phyloP scores from a whole-genome alignment of 2,888 invertebrate species.

The Brachyopa scutellaris region DNA sequence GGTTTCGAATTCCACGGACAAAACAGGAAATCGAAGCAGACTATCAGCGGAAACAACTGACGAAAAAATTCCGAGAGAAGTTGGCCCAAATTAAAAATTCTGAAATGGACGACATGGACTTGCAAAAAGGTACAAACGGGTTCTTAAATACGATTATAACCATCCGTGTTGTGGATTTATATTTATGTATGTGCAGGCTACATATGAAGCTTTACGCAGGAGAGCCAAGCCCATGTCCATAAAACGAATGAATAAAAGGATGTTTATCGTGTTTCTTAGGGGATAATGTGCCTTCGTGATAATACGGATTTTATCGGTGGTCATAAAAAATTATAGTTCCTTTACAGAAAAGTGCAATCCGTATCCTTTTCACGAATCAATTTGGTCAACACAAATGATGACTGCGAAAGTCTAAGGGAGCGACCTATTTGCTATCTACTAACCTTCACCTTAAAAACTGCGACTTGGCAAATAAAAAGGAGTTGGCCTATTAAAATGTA shows the following conservation, averaged over 20 bases:
- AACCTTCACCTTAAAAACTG: not conserved
- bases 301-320: conserved; percentile 25
- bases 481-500: not conserved
- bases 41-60: conserved; percentile 91
- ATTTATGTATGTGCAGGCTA: not conserved
- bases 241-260: conserved; percentile 7
- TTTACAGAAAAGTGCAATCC: conserved; percentile 18
- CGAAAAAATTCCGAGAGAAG: conserved; percentile 91
- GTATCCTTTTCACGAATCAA: conserved; percentile 4
- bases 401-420: not conserved
- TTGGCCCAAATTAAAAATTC: conserved; percentile 91
- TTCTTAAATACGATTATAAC: no score
- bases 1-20: conserved; percentile 95
- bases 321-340: conserved; percentile 11
- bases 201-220: not conserved
- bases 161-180: no score
- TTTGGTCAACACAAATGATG: conserved; percentile 9
- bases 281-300: conserved; percentile 30
- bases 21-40: conserved; percentile 98
- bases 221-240: conserved; percentile 36
- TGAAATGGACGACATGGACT: conserved; percentile 88
- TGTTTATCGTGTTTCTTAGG: conserved; percentile 31
- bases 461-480: not conserved
- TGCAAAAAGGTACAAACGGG: conserved; percentile 79
- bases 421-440: not conserved